Conservation (phyloP, 2,888 invertebrate genomes). For the Amaurobius ferox region DNA sequence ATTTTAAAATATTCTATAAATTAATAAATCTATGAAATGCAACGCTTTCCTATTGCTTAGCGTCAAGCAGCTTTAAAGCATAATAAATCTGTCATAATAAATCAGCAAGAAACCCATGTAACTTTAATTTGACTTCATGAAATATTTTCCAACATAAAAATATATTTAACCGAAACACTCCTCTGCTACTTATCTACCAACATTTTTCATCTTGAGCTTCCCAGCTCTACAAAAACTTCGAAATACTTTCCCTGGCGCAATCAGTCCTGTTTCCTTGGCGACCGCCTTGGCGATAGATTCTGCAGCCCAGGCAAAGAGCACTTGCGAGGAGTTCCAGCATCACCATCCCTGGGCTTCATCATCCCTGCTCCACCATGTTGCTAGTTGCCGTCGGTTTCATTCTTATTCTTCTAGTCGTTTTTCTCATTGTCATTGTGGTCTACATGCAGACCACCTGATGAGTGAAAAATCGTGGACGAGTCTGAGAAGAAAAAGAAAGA, state of each 20-base stretch:
- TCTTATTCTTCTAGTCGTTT: conserved; percentile 69
- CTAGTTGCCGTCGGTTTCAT: conserved; percentile 71
- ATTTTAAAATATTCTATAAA: too few relatives aligned
- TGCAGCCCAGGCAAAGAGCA: conserved; percentile 38
- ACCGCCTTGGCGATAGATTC: conserved; percentile 16
- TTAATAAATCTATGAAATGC: too few relatives aligned
- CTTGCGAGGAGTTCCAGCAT: conserved; percentile 31
- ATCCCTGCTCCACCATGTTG: conserved; percentile 63
- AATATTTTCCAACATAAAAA: too few relatives aligned
- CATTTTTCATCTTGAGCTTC: too few relatives aligned
- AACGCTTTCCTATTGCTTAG: too few relatives aligned
- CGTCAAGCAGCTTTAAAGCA: too few relatives aligned
- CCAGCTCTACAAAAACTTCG: too few relatives aligned
- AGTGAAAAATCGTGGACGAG: neutral
- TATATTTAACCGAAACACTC: too few relatives aligned
- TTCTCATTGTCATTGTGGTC: conserved; percentile 71
- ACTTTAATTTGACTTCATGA: too few relatives aligned
- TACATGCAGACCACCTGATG: conserved; percentile 68
- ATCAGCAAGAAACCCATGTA: too few relatives aligned
- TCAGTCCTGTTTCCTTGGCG: conserved; percentile 6
- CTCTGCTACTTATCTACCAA: too few relatives aligned
- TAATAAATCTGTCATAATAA: too few relatives aligned
- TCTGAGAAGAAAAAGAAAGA: neutral
- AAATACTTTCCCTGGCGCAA: neutral
- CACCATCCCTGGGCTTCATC: conserved; percentile 57